These are phyloP conservation scores for Gobio gobio DNA, from an alignment of 2,113 vertebrate genomes.

Conservation along the genomic window DNA sequence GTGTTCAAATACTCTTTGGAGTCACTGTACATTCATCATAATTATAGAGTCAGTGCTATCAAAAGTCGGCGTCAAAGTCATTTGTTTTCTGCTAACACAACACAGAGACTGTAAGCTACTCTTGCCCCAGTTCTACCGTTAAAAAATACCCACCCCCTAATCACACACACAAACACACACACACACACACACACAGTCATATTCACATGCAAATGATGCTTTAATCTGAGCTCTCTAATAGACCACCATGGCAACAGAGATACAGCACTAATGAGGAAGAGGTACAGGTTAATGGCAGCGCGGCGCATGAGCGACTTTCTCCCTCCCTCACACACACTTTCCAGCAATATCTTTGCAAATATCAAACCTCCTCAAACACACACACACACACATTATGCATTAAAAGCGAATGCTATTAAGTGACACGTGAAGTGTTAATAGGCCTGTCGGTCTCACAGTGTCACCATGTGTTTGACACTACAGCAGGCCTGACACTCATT, in stretches of 20 bases:
- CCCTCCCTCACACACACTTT: slow-evolving; percentile 31
- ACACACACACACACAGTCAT: slow-evolving; percentile 38
- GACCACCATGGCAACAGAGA: slow-evolving; percentile 63
- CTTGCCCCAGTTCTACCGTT: slow-evolving; percentile 31
- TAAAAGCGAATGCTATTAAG: slow-evolving; percentile 44
- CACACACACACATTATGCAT: slow-evolving; percentile 18
- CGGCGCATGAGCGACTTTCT: slow-evolving; percentile 34
- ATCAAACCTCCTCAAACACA: slow-evolving; percentile 20
- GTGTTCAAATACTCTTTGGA: not conserved
- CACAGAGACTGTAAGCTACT: slow-evolving; percentile 29
- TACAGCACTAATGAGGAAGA: slow-evolving; percentile 63
- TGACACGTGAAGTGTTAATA: slow-evolving; percentile 34
- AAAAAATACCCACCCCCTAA: slow-evolving; percentile 49
- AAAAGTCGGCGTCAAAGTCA: not conserved
- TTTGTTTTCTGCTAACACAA: slow-evolving; percentile 32
- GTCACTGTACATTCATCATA: not conserved
- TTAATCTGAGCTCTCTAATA: slow-evolving; percentile 63
- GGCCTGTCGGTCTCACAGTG: slow-evolving; percentile 42
- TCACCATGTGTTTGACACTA: slow-evolving; percentile 38
- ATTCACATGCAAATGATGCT: slow-evolving; percentile 62
- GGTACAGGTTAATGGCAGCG: slow-evolving; percentile 59
- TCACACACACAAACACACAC: slow-evolving; percentile 45
- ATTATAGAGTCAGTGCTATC: not conserved
- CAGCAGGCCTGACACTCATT: slow-evolving; percentile 51
- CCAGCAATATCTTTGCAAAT: slow-evolving; percentile 14